A percentile compares a stretch with the other conserved stretches of the same genome.
These are phyloP conservation scores for Ceratosolen fusciceps DNA, from an alignment of 1,140 invertebrate genomes.

Conservation along the genomic window DNA sequence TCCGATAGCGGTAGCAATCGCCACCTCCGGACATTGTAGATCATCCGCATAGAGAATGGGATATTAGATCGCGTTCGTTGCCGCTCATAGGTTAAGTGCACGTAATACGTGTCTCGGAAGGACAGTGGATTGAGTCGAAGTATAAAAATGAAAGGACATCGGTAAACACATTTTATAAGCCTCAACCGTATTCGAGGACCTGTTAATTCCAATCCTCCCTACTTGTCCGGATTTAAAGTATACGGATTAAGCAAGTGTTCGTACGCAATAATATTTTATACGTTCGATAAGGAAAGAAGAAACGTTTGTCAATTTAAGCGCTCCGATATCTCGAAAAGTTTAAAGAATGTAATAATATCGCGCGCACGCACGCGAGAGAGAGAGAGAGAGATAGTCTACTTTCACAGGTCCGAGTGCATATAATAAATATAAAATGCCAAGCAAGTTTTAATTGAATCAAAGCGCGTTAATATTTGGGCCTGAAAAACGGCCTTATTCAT, in stretches of 20 bases:
- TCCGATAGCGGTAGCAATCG: slow-evolving; percentile 34
- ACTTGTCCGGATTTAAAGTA: too few relatives aligned
- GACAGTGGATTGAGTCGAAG: neutral
- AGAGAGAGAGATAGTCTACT: neutral
- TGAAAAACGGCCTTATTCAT: neutral
- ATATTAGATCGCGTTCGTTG: neutral
- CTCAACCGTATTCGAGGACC: too few relatives aligned
- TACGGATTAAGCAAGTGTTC: too few relatives aligned
- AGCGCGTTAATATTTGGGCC: neutral
- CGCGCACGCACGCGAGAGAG: neutral
- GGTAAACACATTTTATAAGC: too few relatives aligned
- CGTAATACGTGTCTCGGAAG: neutral
- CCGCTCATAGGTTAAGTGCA: neutral
- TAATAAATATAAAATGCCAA: neutral
- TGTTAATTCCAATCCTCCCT: too few relatives aligned
- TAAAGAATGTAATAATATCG: neutral
- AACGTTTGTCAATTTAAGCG: neutral
- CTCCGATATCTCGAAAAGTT: neutral
- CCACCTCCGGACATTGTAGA: slow-evolving; percentile 35
- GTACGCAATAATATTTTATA: too few relatives aligned
- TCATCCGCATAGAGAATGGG: neutral
- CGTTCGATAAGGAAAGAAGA: neutral
- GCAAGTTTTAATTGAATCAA: neutral
- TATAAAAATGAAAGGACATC: too few relatives aligned
- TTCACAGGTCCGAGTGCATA: neutral